Percentiles rank a stretch among this genome's conserved stretches.
These are phyloP conservation scores for Ameiurus melas DNA, from an alignment of 2,113 vertebrate species.

Conservation along the genomic window DNA sequence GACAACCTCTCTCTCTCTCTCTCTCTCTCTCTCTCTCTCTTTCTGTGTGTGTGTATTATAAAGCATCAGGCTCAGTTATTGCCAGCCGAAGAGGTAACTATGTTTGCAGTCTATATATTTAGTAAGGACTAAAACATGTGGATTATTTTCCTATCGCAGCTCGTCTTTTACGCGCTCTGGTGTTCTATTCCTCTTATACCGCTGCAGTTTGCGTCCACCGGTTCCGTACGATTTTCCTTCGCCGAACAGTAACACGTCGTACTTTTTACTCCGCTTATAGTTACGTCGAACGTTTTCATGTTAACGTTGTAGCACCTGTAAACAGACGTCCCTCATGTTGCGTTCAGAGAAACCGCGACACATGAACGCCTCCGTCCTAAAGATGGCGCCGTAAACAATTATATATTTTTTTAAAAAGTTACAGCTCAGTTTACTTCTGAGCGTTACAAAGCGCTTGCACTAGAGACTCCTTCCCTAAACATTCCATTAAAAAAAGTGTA, in stretches of 20 bases:
- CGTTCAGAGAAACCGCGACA: too few species aligned
- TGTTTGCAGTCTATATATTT: neutral
- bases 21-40: constrained; percentile 48
- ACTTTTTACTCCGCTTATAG: neutral
- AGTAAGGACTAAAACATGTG: neutral
- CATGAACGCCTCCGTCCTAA: too few species aligned
- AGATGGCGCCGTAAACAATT: too few species aligned
- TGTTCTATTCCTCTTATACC: constrained; percentile 5
- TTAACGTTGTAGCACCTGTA: neutral
- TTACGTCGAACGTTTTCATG: neutral
- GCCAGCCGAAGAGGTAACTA: constrained; percentile 71
- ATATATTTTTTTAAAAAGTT: too few species aligned
- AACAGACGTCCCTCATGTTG: neutral
- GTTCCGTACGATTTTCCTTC: neutral
- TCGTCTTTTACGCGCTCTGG: neutral
- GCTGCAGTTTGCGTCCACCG: neutral
- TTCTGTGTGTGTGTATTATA: constrained; percentile 32
- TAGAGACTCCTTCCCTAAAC: neutral
- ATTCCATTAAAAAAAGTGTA: too few species aligned
- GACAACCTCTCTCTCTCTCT: constrained; percentile 7
- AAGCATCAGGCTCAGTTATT: constrained; percentile 75
- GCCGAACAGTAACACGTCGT: neutral
- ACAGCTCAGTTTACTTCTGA: too few species aligned
- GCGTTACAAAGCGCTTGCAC: neutral
- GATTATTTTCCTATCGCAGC: neutral